These are phyloP conservation scores for Lochmaea capreae DNA, from an alignment of 2,888 invertebrate genomes.

Conservation along the genomic window DNA sequence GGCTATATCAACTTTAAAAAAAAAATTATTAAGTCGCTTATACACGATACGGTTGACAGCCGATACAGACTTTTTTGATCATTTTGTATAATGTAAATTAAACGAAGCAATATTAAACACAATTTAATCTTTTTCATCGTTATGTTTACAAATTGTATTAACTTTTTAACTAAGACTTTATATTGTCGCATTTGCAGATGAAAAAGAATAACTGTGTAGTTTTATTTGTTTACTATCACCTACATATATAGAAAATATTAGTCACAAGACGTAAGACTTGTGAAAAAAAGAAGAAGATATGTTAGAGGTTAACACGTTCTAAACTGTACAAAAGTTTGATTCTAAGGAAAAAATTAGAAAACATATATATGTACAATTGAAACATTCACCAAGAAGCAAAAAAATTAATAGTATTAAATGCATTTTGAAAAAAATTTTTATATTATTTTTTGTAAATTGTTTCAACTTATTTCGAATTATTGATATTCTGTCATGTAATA, in stretches of 20 bases:
- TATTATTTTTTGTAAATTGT: not conserved
- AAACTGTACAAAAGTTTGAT: constrained; percentile 30
- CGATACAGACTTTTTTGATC: not conserved
- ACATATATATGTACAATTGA: constrained; percentile 32
- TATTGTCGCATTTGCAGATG: no score
- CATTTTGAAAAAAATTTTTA: not conserved
- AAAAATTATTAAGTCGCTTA: no score
- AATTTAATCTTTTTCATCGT: not conserved
- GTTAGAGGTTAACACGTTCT: constrained; percentile 34
- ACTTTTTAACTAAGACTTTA: no score
- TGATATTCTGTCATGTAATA: no score
- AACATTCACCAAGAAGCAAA: constrained; percentile 37
- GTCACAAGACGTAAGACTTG: constrained; percentile 10
- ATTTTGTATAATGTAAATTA: not conserved
- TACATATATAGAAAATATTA: constrained; percentile 3
- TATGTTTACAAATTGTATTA: no score
- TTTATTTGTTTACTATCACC: no score
- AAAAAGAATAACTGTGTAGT: no score
- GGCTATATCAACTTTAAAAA: not conserved
- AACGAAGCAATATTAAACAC: not conserved
- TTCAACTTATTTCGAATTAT: not conserved
- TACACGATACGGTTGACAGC: not conserved
- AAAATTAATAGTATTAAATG: constrained; percentile 12
- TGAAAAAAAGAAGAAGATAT: constrained; percentile 6
- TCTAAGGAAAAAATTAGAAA: constrained; percentile 18